These are phyloP conservation scores for Morus bassanus DNA, from an alignment of 2,797 vertebrate genomes.

Conservation along the genomic window DNA sequence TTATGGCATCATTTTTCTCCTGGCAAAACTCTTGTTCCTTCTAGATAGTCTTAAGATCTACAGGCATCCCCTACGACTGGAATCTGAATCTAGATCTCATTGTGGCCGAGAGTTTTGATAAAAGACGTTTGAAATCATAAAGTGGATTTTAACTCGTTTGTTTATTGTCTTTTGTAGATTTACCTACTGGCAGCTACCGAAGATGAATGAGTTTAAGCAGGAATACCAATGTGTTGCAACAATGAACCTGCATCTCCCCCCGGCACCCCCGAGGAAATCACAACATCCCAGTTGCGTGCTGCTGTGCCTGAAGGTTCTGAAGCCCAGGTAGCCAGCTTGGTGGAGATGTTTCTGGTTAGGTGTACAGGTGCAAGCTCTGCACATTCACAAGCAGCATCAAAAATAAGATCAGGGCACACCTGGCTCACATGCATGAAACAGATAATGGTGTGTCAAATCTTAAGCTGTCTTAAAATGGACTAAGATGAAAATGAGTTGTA, in stretches of 20 bases:
- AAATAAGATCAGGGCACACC: slow-evolving; percentile 60
- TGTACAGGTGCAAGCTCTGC: slow-evolving; percentile 71
- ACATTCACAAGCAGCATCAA: slow-evolving; percentile 73
- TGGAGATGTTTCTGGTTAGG: slow-evolving; percentile 77
- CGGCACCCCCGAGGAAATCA: slow-evolving; percentile 13
- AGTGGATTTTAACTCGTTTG: background rate
- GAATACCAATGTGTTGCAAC: slow-evolving; percentile 38
- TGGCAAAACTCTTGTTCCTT: background rate
- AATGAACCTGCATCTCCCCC: slow-evolving; percentile 24
- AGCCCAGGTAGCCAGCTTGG: slow-evolving; percentile 24
- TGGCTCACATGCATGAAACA: slow-evolving; percentile 36
- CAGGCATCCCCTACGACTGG: accelerated
- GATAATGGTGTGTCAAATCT: background rate
- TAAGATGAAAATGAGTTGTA: background rate
- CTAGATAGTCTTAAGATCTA: background rate
- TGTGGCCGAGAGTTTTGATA: background rate
- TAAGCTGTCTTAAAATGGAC: slow-evolving; percentile 5
- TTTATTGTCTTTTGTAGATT: background rate
- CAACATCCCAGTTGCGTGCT: slow-evolving; percentile 62
- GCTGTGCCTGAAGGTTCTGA: slow-evolving; percentile 56
- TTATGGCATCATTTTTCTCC: background rate
- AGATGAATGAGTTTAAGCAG: background rate
- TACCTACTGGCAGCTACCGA: background rate
- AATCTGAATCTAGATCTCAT: background rate
- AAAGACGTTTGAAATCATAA: background rate